Evolutionary conservation across 2,888 invertebrate genomes (phyloP).

Genomic region (Phasia obesa): DNA sequence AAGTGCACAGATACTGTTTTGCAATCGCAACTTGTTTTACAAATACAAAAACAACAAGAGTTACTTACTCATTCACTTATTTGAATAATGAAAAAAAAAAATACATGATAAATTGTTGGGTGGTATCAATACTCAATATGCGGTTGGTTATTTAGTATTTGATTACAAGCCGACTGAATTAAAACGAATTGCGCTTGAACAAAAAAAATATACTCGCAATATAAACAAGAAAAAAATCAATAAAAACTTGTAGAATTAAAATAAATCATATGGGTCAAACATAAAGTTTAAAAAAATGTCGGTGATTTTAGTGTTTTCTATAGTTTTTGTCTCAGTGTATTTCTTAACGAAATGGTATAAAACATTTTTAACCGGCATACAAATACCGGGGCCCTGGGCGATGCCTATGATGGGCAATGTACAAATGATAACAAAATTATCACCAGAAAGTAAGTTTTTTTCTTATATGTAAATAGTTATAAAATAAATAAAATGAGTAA

Average conservation of each 20-base stretch:
- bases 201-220: background rate
- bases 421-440: slow-evolving; percentile 79
- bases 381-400: slow-evolving; percentile 79
- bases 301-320: slow-evolving; percentile 63
- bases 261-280: background rate
- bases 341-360: slow-evolving; percentile 71
- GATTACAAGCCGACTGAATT: background rate
- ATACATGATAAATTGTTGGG: background rate
- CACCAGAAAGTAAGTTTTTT: slow-evolving; percentile 78
- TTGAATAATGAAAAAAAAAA: slow-evolving; percentile 5
- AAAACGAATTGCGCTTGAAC: background rate
- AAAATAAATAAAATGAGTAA: background rate
- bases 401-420: slow-evolving; percentile 80
- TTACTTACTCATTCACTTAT: background rate
- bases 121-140: background rate
- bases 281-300: slow-evolving; percentile 51
- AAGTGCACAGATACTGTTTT: background rate
- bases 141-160: slow-evolving; percentile 18
- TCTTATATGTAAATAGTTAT: background rate
- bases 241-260: background rate
- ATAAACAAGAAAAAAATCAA: slow-evolving; percentile 8
- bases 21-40: background rate
- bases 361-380: slow-evolving; percentile 73
- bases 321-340: slow-evolving; percentile 56
- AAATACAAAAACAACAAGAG: slow-evolving; percentile 1